phyloP scores from a whole-genome alignment of 2,797 vertebrate genomes.

The Pteronotus mesoamericanus region DNA sequence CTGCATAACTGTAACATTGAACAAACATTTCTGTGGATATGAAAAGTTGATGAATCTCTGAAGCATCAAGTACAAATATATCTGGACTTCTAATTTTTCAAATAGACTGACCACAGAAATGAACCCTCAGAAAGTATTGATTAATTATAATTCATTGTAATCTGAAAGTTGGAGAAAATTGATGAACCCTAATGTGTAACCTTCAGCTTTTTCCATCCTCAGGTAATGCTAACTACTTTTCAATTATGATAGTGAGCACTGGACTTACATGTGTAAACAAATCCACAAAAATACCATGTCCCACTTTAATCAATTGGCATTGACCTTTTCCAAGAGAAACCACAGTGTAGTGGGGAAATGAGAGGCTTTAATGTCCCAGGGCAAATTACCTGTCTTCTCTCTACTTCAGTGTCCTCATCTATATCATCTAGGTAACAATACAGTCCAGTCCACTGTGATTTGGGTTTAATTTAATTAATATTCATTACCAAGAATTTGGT shows the following conservation, averaged over 20 bases:
- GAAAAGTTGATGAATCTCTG: background rate
- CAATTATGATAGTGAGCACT: background rate
- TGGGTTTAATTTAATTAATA: background rate
- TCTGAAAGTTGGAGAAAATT: background rate
- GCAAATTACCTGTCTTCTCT: background rate
- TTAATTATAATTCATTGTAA: background rate
- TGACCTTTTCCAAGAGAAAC: background rate
- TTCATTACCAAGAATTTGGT: background rate
- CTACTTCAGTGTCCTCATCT: background rate
- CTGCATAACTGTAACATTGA: background rate
- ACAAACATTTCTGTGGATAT: background rate
- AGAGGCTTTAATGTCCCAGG: background rate
- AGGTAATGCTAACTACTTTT: background rate
- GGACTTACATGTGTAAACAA: background rate
- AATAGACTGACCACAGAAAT: background rate
- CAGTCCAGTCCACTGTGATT: background rate
- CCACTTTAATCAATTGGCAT: background rate
- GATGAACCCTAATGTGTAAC: background rate
- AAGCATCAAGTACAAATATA: background rate
- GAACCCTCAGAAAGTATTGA: background rate
- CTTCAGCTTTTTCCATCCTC: background rate
- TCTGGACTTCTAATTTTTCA: background rate
- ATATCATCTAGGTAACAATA: background rate
- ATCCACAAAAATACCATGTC: background rate
- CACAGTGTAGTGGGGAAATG: background rate